Percentiles rank a stretch among this genome's conserved stretches.
phyloP scores from a whole-genome alignment of 2,888 invertebrate genomes.

The Himalopsyche kuldschensis region DNA sequence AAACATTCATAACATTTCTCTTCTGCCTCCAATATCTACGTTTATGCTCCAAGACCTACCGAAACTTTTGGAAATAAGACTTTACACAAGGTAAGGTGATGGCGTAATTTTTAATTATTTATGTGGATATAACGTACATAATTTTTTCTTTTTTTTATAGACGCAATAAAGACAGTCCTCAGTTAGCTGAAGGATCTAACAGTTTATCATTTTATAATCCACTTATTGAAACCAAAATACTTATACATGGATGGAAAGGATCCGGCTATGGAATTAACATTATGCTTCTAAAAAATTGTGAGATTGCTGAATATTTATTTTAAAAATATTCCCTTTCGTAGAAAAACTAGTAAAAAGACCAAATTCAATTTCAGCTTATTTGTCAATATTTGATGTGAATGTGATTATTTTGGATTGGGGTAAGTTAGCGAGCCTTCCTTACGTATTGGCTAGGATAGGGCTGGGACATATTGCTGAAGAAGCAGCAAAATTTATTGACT shows the following conservation, averaged over 20 bases:
- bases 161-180: background rate
- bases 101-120: background rate
- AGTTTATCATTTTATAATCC: background rate
- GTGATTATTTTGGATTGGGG: constrained; percentile 32
- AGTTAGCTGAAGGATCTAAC: background rate
- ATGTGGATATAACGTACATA: too few species aligned
- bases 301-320: background rate
- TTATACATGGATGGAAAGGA: constrained; percentile 16
- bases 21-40: background rate
- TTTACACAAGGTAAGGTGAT: constrained; percentile 10
- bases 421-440: constrained; percentile 9
- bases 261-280: background rate
- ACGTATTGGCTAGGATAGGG: constrained; percentile 1
- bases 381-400: constrained; percentile 18
- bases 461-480: constrained; percentile 3
- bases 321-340: too few species aligned
- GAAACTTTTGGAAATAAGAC: background rate
- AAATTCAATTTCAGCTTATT: background rate
- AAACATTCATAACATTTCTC: background rate
- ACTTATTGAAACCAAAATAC: background rate
- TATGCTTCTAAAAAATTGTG: constrained; percentile 13
- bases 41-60: background rate
- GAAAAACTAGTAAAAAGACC: too few species aligned
- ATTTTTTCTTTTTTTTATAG: background rate
- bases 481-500: constrained; percentile 5